Evolutionary conservation across 2,888 invertebrate species (phyloP).

Genomic region (Pristionchus mayeri): DNA sequence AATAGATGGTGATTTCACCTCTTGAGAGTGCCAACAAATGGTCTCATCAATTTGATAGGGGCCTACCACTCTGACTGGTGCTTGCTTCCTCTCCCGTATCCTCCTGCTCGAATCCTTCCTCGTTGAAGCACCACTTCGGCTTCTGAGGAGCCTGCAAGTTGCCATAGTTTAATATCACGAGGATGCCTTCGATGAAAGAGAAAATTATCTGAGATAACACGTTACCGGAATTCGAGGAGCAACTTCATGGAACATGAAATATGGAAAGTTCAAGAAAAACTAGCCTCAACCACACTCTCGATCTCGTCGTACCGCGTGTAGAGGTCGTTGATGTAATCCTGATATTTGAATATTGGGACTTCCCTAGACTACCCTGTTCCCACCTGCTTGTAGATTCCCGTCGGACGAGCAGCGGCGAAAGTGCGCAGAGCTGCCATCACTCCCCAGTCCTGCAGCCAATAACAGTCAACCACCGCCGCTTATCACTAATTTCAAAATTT

Average conservation of each 20-base stretch:
- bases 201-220: too few species aligned
- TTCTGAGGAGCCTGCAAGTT: slow-evolving; percentile 59
- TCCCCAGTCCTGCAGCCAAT: slow-evolving; percentile 73
- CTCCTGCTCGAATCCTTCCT: slow-evolving; percentile 35
- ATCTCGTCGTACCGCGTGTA: slow-evolving; percentile 86
- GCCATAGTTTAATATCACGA: too few species aligned
- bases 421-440: slow-evolving; percentile 87
- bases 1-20: background rate
- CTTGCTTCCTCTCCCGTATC: background rate
- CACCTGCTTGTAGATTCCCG: slow-evolving; percentile 93
- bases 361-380: too few species aligned
- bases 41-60: background rate
- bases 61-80: slow-evolving; percentile 22
- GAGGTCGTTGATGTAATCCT: slow-evolving; percentile 91
- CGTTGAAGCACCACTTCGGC: slow-evolving; percentile 66
- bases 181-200: too few species aligned
- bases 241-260: too few species aligned
- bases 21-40: too few species aligned
- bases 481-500: too few species aligned
- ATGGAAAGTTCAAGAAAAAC: too few species aligned
- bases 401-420: slow-evolving; percentile 85
- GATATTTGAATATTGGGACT: background rate
- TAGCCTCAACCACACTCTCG: too few species aligned
- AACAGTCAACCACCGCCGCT: too few species aligned
- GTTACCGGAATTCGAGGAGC: too few species aligned